These are phyloP conservation scores for Xenopus borealis DNA, from an alignment of 2,113 vertebrate genomes.

Conservation along the genomic window DNA sequence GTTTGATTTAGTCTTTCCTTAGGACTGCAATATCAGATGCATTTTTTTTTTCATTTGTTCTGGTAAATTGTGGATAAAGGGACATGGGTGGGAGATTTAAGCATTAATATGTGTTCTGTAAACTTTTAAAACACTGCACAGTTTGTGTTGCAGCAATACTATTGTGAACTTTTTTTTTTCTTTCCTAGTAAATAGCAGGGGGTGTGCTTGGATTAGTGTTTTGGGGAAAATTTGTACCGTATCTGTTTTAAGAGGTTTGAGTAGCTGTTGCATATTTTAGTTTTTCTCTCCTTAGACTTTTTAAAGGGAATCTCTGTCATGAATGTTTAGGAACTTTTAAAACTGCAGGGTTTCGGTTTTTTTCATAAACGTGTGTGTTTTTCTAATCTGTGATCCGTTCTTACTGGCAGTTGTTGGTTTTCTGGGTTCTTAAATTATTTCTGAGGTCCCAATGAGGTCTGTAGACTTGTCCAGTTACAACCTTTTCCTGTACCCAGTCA, in stretches of 20 bases:
- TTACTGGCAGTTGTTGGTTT: too few relatives aligned
- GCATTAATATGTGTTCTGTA: slow-evolving; percentile 24
- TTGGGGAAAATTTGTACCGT: background rate
- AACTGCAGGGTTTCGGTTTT: too few relatives aligned
- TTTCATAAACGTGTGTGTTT: too few relatives aligned
- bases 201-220: background rate
- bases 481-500: too few relatives aligned
- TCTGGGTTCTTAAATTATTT: too few relatives aligned
- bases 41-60: slow-evolving; percentile 7
- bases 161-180: slow-evolving; percentile 38
- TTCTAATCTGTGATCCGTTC: too few relatives aligned
- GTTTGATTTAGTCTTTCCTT: background rate
- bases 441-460: too few relatives aligned
- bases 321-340: too few relatives aligned
- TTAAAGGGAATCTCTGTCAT: background rate
- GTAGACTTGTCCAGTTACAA: too few relatives aligned
- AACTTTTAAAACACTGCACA: slow-evolving; percentile 18
- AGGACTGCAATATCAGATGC: slow-evolving; percentile 10
- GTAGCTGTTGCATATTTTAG: too few relatives aligned
- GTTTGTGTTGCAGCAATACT: slow-evolving; percentile 46
- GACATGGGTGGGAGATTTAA: background rate
- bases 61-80: slow-evolving; percentile 11
- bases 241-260: too few relatives aligned
- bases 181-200: background rate
- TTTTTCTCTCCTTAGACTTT: background rate